Evolutionary conservation across 1,140 invertebrate genomes (phyloP), one percentile per base, ranked within the genome.

Genomic region (Limonius californicus): DNA sequence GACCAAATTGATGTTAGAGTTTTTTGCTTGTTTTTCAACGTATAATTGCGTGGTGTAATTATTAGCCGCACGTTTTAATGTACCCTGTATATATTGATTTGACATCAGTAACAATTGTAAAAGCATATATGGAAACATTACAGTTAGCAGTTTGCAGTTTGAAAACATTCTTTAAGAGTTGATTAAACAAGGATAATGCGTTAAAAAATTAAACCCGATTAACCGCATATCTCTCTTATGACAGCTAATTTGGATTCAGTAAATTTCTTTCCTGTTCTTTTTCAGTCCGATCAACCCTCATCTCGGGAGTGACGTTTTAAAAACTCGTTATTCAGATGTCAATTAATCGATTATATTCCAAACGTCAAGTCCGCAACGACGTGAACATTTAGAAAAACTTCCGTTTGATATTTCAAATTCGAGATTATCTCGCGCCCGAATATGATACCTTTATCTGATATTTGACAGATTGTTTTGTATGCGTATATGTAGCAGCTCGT

Each of bases 281-380:
- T 39, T 39, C 2, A 39, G 35, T 39, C n/a, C 60, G 53, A 47
- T 61, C 53, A 56, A 61, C 63, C 63, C 63, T 65, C 59, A 43
- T 65, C 62, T 64, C 62, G 20, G 19, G 4, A 18, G 45, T 65
- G 63, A 65, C 63, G 50, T 65, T 61, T 65, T 65, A 65, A 65
- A 65, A 60, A 61, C 54, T 65, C 63, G 63, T 65, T 65, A 65
- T 65, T 65, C 63, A 65, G 55, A 65, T 61, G 63, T 65, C 63
- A 65, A 65, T 65, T 65, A 65, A 65, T 65, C 63, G 63, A 65
- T 65, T 53, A 61, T 61, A 27, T 12, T 14, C 11, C 11, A n/a
- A 39, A 39, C 35, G 35, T 39, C 35, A 39, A 39, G 11, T 14
- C 1, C n/a, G 7, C 35, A 39, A 39, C n/a, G 23, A 27, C 23